Evolutionary conservation across 2,113 vertebrate species (phyloP), one percentile per base, ranked within the genome.

Genomic region (Elgaria multicarinata): DNA sequence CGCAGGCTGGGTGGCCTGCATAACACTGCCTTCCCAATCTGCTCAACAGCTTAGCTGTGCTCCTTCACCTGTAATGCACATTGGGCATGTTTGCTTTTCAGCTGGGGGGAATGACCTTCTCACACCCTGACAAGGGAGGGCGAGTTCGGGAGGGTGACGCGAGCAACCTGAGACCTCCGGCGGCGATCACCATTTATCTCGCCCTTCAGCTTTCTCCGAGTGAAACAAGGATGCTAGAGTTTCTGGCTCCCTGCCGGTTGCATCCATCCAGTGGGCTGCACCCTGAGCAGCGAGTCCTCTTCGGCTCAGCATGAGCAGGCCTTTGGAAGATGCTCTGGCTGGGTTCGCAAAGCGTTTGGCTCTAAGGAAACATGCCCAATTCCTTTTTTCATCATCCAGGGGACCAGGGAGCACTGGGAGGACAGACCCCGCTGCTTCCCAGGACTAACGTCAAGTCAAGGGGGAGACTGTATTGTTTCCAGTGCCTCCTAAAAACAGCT

Each of bases 21-120:
- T 94, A 18, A 94, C 92, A 89, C 92, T 94, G 96, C 93, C 88
- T 46, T 81, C 58, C 80, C 86, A 96, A 96, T 97, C 96, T 90
- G 58, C 96, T 97, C 79, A 95, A 93, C 95, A 94, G 83, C 97
- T 98, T 97, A 90, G 85, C 90, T 71, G 0, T 90, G 87, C 92
- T 96, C 96, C 96, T 97, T 95, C 92, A 92, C 93, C 94, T 93
- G 96, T 96, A 95, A 90, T 92, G 66, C 93, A 94, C 91, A 87
- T 95, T 93, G 94, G 94, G 86, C 36, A 53, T 50, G 91, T 93
- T 85, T 96, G 96, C 33, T 96, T 95, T 97, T 95, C 95, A 94
- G 93, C 96, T 82, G 20, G 36, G 53, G 62, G 44, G 85, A 67
- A 46, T 87, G 85, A 90, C 90, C 90, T 90, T 31, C 83, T 66